Conservation (phyloP, 1,140 invertebrate genomes). For the Macrosteles quadrilineatus region DNA sequence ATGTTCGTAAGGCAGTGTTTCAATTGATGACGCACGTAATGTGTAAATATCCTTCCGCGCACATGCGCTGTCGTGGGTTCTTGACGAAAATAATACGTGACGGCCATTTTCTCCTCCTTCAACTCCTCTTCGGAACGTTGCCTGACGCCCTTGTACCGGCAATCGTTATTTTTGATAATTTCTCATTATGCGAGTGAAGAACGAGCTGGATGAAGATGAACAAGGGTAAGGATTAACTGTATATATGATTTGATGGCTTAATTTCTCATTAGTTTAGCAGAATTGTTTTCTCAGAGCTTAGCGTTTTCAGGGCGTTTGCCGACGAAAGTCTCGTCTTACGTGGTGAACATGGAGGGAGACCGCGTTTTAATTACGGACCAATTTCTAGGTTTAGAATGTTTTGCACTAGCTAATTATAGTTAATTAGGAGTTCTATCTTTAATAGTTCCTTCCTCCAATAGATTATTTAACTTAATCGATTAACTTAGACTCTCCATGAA, state of each 20-base stretch:
- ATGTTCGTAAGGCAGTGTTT: no score
- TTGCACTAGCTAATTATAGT: no score
- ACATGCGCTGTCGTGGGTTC: background rate
- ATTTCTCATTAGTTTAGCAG: no score
- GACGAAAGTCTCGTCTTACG: background rate
- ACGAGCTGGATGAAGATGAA: constrained; percentile 31
- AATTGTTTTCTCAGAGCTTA: no score
- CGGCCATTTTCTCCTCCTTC: constrained; percentile 18
- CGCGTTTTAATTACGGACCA: no score
- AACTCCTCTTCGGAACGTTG: background rate
- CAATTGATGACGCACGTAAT: background rate
- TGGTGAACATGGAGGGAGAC: no score
- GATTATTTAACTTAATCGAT: no score
- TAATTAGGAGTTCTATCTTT: no score
- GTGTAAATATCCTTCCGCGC: constrained; percentile 14
- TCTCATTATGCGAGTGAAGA: constrained; percentile 28
- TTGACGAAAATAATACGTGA: constrained; percentile 10
- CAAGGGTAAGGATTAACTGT: constrained; percentile 23
- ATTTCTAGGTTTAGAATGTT: no score
- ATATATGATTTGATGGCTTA: no score
- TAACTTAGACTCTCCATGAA: no score
- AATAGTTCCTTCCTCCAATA: no score
- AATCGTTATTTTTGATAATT: background rate
- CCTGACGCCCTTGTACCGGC: constrained; percentile 27
- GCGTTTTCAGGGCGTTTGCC: background rate